These are phyloP conservation scores for Nanorana parkeri DNA, from an alignment of 2,113 vertebrate genomes.

Conservation along the genomic window DNA sequence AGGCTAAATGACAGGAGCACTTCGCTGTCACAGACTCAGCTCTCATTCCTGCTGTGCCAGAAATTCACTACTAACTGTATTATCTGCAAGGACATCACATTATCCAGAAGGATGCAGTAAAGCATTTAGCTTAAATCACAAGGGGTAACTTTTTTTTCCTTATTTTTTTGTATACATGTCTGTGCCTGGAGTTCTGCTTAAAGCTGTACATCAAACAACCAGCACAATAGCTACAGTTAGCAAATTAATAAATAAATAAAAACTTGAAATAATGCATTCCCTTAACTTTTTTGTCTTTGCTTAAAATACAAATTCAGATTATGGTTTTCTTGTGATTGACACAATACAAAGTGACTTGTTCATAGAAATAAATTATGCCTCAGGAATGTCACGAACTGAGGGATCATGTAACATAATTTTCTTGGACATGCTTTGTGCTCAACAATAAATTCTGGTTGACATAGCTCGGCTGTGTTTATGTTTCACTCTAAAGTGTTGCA, in stretches of 20 bases:
- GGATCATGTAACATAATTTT: slow-evolving; percentile 33
- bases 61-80: no score
- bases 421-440: slow-evolving; percentile 5
- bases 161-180: no score
- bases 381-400: slow-evolving; percentile 22
- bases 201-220: slow-evolving; percentile 25
- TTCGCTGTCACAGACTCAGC: no score
- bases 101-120: no score
- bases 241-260: slow-evolving; percentile 29
- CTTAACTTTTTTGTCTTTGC: slow-evolving; percentile 31
- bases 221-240: background rate
- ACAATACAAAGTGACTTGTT: slow-evolving; percentile 43
- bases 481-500: slow-evolving; percentile 3
- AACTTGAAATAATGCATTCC: slow-evolving; percentile 40
- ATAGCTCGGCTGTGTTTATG: slow-evolving; percentile 8
- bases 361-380: slow-evolving; percentile 31
- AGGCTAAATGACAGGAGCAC: no score
- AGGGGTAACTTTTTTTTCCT: no score
- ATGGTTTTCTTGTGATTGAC: slow-evolving; percentile 33
- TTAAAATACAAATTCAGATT: slow-evolving; percentile 36
- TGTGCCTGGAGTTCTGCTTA: no score
- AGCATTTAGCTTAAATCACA: no score
- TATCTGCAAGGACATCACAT: no score
- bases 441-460: slow-evolving; percentile 25
- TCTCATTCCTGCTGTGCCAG: no score